Evolutionary conservation across 2,797 vertebrate genomes (phyloP).

Genomic region (Myotis planiceps): DNA sequence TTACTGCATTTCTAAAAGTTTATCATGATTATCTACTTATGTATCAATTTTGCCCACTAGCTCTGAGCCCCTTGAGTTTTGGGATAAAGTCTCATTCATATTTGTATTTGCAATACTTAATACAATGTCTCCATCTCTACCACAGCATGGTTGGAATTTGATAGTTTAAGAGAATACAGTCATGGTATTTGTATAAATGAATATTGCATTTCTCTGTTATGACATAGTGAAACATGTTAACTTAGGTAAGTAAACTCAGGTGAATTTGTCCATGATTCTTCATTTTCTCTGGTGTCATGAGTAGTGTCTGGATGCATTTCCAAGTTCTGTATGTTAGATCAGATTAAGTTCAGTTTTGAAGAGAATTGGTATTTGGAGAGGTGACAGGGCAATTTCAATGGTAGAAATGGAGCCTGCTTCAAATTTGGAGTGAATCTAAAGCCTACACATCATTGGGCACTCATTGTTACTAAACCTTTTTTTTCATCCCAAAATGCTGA

Average conservation of each 20-base stretch:
- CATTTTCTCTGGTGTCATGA: neutral
- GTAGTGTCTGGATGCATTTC: neutral
- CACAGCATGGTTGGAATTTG: neutral
- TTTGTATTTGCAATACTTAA: neutral
- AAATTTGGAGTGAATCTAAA: conserved; percentile 57
- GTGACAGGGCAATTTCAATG: neutral
- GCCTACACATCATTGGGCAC: neutral
- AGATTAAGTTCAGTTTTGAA: neutral
- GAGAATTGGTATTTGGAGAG: neutral
- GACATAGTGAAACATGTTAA: neutral
- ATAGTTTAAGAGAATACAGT: neutral
- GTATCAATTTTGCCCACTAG: neutral
- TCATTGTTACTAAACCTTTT: conserved; percentile 31
- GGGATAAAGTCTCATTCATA: neutral
- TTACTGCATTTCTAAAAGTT: neutral
- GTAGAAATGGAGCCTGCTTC: conserved; percentile 38
- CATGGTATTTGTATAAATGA: neutral
- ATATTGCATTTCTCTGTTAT: neutral
- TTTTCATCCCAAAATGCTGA: conserved; percentile 71
- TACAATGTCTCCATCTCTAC: neutral
- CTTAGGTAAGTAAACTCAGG: neutral
- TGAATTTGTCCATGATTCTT: neutral
- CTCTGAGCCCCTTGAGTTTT: neutral
- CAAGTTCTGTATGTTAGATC: neutral
- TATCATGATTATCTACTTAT: neutral